These are phyloP conservation scores for Ictidomys tridecemlineatus DNA, from an alignment of 2,113 vertebrate genomes.

Conservation along the genomic window DNA sequence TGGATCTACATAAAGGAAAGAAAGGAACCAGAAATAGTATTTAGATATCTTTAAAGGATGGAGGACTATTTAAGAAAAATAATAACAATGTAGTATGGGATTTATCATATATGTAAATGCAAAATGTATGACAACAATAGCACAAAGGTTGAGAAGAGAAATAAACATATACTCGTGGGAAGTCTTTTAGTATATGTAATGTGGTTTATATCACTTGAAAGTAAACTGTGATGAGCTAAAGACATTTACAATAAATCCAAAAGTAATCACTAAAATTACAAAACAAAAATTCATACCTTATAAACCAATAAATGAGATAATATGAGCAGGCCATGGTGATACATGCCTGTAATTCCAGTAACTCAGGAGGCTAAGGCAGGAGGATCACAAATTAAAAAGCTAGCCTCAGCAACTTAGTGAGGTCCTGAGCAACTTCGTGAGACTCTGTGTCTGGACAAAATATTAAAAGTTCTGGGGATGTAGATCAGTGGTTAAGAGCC, in stretches of 20 bases:
- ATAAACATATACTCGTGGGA: background rate
- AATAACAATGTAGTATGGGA: background rate
- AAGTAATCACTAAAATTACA: slow-evolving; percentile 24
- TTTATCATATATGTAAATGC: slow-evolving; percentile 24
- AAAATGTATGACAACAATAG: slow-evolving; percentile 2
- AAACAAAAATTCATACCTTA: background rate
- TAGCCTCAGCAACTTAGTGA: too few species aligned
- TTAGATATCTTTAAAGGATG: slow-evolving; percentile 12
- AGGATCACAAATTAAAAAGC: too few species aligned
- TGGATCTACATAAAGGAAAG: background rate
- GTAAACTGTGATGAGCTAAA: slow-evolving; percentile 28
- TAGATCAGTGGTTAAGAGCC: too few species aligned
- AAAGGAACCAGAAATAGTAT: slow-evolving; percentile 9
- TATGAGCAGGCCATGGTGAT: background rate
- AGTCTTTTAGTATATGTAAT: background rate
- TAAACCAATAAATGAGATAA: background rate
- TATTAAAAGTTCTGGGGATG: too few species aligned
- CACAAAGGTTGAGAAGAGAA: background rate
- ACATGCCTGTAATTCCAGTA: too few species aligned
- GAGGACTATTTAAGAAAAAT: background rate
- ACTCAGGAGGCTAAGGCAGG: too few species aligned
- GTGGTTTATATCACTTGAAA: background rate
- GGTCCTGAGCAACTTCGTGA: too few species aligned
- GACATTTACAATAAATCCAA: background rate
- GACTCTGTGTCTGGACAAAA: too few species aligned